Conservation (phyloP, 2,888 invertebrate genomes). For the Linnaemya tessellans region DNA sequence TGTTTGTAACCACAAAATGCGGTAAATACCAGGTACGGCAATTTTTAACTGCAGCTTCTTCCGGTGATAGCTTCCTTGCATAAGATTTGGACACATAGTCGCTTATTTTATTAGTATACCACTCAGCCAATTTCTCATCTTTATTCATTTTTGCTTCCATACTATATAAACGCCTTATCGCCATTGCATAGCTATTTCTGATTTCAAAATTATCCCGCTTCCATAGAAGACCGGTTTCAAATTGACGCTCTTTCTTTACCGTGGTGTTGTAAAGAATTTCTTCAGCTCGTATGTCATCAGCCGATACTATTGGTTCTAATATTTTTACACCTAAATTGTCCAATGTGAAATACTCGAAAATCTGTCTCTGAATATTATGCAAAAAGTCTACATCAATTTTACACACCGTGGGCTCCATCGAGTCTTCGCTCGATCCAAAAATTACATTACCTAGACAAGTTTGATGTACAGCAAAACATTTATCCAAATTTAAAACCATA, state of each 20-base stretch:
- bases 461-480: neutral
- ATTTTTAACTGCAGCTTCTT: neutral
- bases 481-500: neutral
- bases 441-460: neutral
- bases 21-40: too few relatives aligned
- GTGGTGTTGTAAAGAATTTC: neutral
- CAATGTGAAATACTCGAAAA: neutral
- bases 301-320: neutral
- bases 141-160: too few relatives aligned
- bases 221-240: too few relatives aligned
- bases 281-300: neutral
- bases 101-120: neutral
- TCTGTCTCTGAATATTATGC: neutral
- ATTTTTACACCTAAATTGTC: too few relatives aligned
- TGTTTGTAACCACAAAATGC: too few relatives aligned
- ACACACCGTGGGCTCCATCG: slow-evolving; percentile 13
- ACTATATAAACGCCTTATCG: slow-evolving; percentile 43
- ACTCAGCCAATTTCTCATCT: neutral
- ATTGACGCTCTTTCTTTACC: neutral
- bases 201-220: neutral
- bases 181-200: neutral
- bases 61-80: too few relatives aligned
- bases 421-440: slow-evolving; percentile 6
- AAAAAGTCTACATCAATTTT: neutral
- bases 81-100: neutral